Evolutionary conservation across 2,888 invertebrate species (phyloP).

Genomic region (Ligdia adustata): DNA sequence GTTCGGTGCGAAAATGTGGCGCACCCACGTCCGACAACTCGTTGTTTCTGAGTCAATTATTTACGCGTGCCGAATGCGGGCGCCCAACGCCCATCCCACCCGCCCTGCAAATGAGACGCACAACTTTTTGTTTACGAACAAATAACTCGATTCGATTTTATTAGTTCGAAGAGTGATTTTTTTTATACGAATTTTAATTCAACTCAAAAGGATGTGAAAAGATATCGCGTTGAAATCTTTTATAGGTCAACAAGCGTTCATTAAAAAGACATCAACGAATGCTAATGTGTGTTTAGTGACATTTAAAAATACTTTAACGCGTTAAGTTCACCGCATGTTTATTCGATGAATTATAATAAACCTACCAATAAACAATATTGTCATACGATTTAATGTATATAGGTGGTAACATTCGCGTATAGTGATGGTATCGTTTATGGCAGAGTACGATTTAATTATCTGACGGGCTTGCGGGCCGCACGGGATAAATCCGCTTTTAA

Average conservation of each 20-base stretch:
- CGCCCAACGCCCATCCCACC: conserved; percentile 36
- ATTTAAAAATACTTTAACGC: conserved; percentile 21
- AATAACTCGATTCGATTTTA: conserved; percentile 51
- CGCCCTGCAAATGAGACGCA: conserved; percentile 51
- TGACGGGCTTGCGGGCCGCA: conserved; percentile 32
- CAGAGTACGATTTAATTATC: conserved; percentile 33
- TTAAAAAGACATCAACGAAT: conserved; percentile 17
- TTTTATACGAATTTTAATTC: conserved; percentile 3
- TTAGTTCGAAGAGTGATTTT: conserved; percentile 39
- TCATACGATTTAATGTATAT: conserved; percentile 1
- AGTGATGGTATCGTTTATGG: conserved; percentile 29
- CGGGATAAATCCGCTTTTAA: conserved; percentile 41
- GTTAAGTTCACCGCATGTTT: neutral
- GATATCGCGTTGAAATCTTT: conserved; percentile 8
- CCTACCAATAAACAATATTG: conserved; percentile 13
- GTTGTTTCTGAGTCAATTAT: conserved; percentile 69
- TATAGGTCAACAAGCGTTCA: neutral
- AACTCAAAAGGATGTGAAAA: neutral
- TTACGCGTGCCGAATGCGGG: conserved; percentile 65
- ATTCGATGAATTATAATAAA: conserved; percentile 1
- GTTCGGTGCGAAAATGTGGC: conserved; percentile 71
- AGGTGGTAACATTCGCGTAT: conserved; percentile 3
- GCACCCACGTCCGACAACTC: conserved; percentile 63
- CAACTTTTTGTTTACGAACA: conserved; percentile 58
- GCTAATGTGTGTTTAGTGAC: conserved; percentile 20